Base-by-base conservation (phyloP, 2,797 vertebrate genomes). In the Zenarchopterus dispar region DNA sequence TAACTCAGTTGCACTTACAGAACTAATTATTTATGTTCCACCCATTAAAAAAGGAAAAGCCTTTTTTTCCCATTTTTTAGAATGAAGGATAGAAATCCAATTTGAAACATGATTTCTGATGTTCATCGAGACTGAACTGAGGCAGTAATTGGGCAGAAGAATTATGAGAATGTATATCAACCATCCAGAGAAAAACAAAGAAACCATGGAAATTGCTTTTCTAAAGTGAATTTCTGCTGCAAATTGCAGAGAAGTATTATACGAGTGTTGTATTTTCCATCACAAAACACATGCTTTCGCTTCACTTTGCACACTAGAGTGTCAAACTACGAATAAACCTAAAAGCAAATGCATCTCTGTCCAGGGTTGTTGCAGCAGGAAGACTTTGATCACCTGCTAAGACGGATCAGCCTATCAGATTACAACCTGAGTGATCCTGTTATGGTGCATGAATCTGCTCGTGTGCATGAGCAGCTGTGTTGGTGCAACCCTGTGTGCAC, bases 401-500 rank as follows among this genome's bases (percentile, higher is more conserved):
- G 13, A 17, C 36, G 45, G 36, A 62, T 75, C 70, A 62, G 63
- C 58, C 64, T 71, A 78, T 77, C 70, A 55, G 55, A 61, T 66
- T 52, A 46, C 19, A 77, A 75, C 57, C 44, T 39, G 57, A 43
- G 54, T 51, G 45, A 78, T 77, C 45, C 52, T 62, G 67, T 69
- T 57, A 47, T 23, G 46, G 26, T 24, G 52, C 46, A 41, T 68
- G 41, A 56, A 61, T 80, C 54, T 57, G 76, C 51, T 56, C 48
- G 47, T 73, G 69, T 77, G 36, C 52, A 74, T 48, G 53, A 67
- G 67, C 67, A 61, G 67, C 67, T 80, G 68, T 52, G 73, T 65
- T 55, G 74, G 59, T 72, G 70, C 77, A 62, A 73, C 76, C 77
- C 65, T 28, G 66, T 67, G 54, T 73, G 81, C 74, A 75, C 80